Conservation (phyloP, 1,140 invertebrate species). For the Drosophila kikkawai region DNA sequence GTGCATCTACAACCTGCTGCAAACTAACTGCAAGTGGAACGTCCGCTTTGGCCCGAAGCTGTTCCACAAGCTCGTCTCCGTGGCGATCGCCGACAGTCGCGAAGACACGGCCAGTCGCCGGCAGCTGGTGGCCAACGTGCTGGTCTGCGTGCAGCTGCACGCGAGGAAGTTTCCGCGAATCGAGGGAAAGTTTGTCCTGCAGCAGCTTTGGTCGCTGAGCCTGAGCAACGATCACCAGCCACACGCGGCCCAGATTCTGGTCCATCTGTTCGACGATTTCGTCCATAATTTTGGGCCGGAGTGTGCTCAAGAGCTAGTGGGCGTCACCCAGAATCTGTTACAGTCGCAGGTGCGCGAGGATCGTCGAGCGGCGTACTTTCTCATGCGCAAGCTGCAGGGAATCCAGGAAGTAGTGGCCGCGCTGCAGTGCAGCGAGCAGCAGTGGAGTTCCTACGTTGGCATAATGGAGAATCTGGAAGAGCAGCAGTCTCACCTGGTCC, state of each 20-base stretch:
- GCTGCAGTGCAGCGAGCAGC: slow-evolving; percentile 34
- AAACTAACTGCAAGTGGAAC: slow-evolving; percentile 59
- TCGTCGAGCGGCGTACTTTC: slow-evolving; percentile 60
- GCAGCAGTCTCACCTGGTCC: slow-evolving; percentile 87
- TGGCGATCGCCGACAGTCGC: slow-evolving; percentile 46
- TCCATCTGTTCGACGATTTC: slow-evolving; percentile 64
- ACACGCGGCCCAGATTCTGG: slow-evolving; percentile 59
- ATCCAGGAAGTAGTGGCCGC: slow-evolving; percentile 7
- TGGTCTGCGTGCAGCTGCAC: slow-evolving; percentile 71
- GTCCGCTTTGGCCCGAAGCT: slow-evolving; percentile 65
- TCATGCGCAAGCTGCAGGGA: slow-evolving; percentile 55
- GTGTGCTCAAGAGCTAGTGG: slow-evolving; percentile 32
- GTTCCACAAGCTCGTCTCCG: slow-evolving; percentile 62
- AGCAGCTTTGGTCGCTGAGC: slow-evolving; percentile 59
- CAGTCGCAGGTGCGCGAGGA: slow-evolving; percentile 59
- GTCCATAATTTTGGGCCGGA: slow-evolving; percentile 39
- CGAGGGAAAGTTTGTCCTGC: slow-evolving; percentile 65
- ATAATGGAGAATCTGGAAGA: slow-evolving; percentile 87
- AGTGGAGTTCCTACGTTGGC: slow-evolving; percentile 64
- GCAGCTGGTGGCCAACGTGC: slow-evolving; percentile 64
- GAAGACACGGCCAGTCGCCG: slow-evolving; percentile 23
- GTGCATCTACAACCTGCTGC: slow-evolving; percentile 61
- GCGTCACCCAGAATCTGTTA: slow-evolving; percentile 39
- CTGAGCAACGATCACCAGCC: slow-evolving; percentile 52
- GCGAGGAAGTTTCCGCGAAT: slow-evolving; percentile 46